These are phyloP conservation scores for Dryobotodes eremita DNA, from an alignment of 2,888 invertebrate species.

Conservation along the genomic window DNA sequence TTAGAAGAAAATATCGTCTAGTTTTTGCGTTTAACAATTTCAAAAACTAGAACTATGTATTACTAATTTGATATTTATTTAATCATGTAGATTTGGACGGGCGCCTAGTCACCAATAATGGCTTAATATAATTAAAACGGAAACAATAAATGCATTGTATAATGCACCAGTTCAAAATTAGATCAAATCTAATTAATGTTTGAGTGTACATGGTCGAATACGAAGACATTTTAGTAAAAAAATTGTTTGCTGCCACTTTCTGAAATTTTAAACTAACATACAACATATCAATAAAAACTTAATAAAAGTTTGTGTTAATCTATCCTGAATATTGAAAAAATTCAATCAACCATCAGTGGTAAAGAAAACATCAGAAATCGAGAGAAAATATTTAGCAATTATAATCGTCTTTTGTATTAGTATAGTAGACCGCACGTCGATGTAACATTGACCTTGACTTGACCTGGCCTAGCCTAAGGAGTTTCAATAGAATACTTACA, in stretches of 20 bases:
- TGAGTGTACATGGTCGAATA: slow-evolving; percentile 16
- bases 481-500: not conserved
- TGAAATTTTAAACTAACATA: not conserved
- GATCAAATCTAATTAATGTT: slow-evolving; percentile 59
- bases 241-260: not conserved
- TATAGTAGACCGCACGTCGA: not conserved
- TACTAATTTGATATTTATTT: slow-evolving; percentile 5
- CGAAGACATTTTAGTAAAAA: not conserved
- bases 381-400: not conserved
- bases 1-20: slow-evolving; percentile 45
- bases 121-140: not conserved
- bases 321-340: not conserved
- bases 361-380: not conserved
- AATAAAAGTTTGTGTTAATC: not conserved
- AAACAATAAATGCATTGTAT: slow-evolving; percentile 55
- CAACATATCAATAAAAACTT: slow-evolving; percentile 8
- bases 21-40: slow-evolving; percentile 29
- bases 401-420: not conserved
- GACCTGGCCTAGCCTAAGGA: not conserved
- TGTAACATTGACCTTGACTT: not conserved
- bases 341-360: slow-evolving; percentile 2
- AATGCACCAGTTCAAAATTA: slow-evolving; percentile 54
- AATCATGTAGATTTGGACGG: slow-evolving; percentile 47
- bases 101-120: not conserved
- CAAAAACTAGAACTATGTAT: slow-evolving; percentile 42